Evolutionary conservation across 2,113 vertebrate species (phyloP), one percentile per base, ranked within the genome.

Genomic region (Gymnogyps californianus): DNA sequence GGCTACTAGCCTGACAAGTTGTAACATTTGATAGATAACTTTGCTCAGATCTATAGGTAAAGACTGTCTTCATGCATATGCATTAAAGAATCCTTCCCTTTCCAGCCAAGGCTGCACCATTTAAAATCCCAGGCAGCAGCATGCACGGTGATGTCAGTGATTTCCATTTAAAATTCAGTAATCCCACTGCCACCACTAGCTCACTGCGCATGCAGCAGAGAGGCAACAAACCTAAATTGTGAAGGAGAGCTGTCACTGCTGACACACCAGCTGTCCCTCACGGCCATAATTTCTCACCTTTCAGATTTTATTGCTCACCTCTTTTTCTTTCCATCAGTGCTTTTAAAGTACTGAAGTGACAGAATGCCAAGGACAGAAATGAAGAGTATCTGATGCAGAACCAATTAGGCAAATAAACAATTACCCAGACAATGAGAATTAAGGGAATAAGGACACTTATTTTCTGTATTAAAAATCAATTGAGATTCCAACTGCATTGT

Each of bases 371-470:
- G 55, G 46, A 94, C 22, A 97, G 91, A 95, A 29, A 94, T 58
- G 16, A 93, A 79, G 93, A 96, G 25, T 18, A 96, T 66, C 96
- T 97, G 93, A 95, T 95, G 96, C 91, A 93, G 94, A 98, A 97
- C 96, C 93, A 98, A 96, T 97, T 96, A 98, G 89, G 88, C 93
- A 98, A 96, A 97, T 93, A 98, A 98, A 97, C 85, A 97, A 87
- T 96, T 97, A 97, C 64, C 62, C 59, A 80, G 92, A 94, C 84
- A 94, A 62, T 49, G 83, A 93, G 83, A 96, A 90, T 94, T 90
- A 95, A 40, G 79, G 47, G 52, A 83, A 77, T 25, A 67, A 77
- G 15, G 71, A 97, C 62, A 67, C 72, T 52, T 78, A 81, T 88
- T 90, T 93, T 90, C 70, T 80, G 44, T 69, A 52, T 93, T 93